phyloP scores from a whole-genome alignment of 2,888 invertebrate genomes.

The Athalia cordata region DNA sequence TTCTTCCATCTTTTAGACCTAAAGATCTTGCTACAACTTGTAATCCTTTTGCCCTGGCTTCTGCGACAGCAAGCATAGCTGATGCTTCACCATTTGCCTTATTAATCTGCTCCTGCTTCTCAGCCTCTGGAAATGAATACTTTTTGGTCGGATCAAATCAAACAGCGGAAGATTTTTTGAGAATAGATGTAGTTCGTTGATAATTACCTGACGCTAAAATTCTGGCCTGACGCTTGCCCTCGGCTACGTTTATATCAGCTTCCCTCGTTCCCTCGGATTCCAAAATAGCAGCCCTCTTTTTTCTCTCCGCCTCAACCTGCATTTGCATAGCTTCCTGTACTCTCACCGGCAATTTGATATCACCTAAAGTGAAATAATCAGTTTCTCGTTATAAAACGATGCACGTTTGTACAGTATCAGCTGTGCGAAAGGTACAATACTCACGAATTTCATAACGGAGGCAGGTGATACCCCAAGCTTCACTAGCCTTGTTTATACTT shows the following conservation, averaged over 20 bases:
- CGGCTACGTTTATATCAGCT: constrained; percentile 97
- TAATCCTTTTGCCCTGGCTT: constrained; percentile 91
- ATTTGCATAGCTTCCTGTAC: constrained; percentile 99
- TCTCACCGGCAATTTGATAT: constrained; percentile 90
- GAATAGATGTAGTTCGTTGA: background rate
- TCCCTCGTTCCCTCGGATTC: constrained; percentile 96
- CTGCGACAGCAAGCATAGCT: constrained; percentile 92
- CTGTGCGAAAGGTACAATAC: constrained; percentile 63
- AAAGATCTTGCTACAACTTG: constrained; percentile 84
- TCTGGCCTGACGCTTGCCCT: constrained; percentile 93
- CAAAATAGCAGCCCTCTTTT: constrained; percentile 96
- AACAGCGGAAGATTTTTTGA: background rate
- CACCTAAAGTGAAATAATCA: constrained; percentile 77
- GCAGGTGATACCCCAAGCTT: constrained; percentile 98
- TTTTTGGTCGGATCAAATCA: background rate
- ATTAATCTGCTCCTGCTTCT: constrained; percentile 95
- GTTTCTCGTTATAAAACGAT: background rate
- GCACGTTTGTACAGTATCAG: background rate
- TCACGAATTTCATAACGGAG: constrained; percentile 94
- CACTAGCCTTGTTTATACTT: constrained; percentile 97
- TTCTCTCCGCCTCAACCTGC: constrained; percentile 99
- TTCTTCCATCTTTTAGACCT: constrained; percentile 82
- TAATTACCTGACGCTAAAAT: constrained; percentile 90
- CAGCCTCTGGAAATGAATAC: constrained; percentile 83
- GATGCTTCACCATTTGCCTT: constrained; percentile 94